Base-by-base conservation (phyloP, 1,140 invertebrate genomes). In the Drosophila leontia region DNA sequence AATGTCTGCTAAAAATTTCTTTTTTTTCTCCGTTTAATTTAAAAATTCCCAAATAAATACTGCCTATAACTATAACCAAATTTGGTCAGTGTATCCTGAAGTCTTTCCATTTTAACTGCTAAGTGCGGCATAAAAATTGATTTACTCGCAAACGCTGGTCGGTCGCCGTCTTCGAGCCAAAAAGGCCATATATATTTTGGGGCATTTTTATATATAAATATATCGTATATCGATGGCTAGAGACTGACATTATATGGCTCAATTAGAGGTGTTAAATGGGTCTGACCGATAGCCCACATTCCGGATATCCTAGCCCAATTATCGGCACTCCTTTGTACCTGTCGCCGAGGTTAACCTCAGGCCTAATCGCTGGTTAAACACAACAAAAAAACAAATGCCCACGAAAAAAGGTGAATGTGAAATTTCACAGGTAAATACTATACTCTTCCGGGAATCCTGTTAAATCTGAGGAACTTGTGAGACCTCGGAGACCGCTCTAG, bases 101-200 rank as follows among this genome's bases (percentile, higher is more conserved):
- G 47, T 71, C 44, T 35, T 13, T 39, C 50, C 63, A 78, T 39
- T 71, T 90, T 90, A 82, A 85, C 85, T 90, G 81, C 85, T 81
- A 79, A 88, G 85, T 88, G 84, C 81, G 64, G 70, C 84, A 88
- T 88, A 90, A 88, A 88, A 88, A 88, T 88, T 88, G 84, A 88
- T 88, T 88, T 88, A 90, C 85, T 80, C 55, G 32, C 72, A 67
- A 50, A 45, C 75, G 59, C 63, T 32, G 53, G 44, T 7, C 45
- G 37, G 37, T 29, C 26, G 26, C 0, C 19, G 12, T 9, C 42
- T 70, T 63, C 80, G 79, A 68, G 67, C 62, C 68, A 0, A 56
- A 57, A 57, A 59, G 17, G 29, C 67, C 11, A 39, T 45, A 19
- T 35, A 48, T 50, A 48, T 44, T 55, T 47, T 48, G 34, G 55